A percentile compares a stretch with the other conserved stretches of the same genome.
Evolutionary conservation across 2,113 vertebrate genomes (phyloP).

Genomic region (Stegostoma tigrinum): DNA sequence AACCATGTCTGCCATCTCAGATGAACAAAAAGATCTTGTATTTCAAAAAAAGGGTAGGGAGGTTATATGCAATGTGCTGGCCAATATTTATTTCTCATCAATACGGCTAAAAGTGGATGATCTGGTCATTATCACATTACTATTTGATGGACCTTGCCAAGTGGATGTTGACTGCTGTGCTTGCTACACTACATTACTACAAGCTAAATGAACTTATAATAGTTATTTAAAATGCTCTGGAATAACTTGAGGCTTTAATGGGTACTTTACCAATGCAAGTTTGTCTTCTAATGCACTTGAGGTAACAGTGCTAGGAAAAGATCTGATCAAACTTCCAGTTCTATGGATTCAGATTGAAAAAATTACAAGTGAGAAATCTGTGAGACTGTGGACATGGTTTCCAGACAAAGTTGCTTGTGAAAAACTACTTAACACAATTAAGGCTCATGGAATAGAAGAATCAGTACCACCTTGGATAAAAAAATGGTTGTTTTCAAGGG

Average conservation of each 20-base stretch:
- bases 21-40: neutral
- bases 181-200: neutral
- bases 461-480: no score
- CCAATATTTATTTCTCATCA: neutral
- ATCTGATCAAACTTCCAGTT: neutral
- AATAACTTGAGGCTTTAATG: neutral
- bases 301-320: neutral
- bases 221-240: neutral
- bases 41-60: neutral
- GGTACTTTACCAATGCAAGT: neutral
- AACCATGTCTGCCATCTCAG: neutral
- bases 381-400: neutral
- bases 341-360: neutral
- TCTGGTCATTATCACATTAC: neutral
- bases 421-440: no score
- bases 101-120: no score
- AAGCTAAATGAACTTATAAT: neutral
- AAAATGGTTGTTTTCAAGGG: no score
- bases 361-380: neutral
- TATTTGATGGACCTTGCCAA: neutral
- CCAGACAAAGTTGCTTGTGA: no score
- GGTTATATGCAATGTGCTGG: neutral
- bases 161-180: neutral
- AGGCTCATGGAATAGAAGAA: no score
- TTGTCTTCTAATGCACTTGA: neutral